A percentile compares a stretch with the other conserved stretches of the same genome.
These are phyloP conservation scores for Acronicta alni DNA, from an alignment of 2,888 invertebrate species.

Conservation along the genomic window DNA sequence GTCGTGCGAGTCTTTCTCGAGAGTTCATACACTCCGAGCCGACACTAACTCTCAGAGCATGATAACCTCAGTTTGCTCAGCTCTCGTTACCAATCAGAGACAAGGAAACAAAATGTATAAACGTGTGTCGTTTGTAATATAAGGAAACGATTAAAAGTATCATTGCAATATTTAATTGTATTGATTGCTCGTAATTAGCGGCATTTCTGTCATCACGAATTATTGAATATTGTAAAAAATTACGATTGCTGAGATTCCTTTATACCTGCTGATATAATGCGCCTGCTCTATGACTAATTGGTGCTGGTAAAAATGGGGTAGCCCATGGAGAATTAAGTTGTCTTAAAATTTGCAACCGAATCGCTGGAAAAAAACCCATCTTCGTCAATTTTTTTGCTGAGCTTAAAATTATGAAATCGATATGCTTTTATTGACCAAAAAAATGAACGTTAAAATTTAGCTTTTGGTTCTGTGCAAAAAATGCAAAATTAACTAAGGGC, in stretches of 20 bases:
- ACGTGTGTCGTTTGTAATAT: constrained; percentile 59
- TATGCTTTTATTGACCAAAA: constrained; percentile 59
- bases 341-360: constrained; percentile 51
- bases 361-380: constrained; percentile 43
- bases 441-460: constrained; percentile 63
- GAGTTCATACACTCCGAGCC: constrained; percentile 59
- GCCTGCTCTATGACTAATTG: constrained; percentile 48
- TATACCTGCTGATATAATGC: constrained; percentile 24
- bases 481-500: constrained; percentile 76
- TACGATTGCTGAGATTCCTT: constrained; percentile 35
- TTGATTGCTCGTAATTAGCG: constrained; percentile 74
- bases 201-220: constrained; percentile 72
- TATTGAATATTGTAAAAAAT: constrained; percentile 56
- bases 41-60: constrained; percentile 56
- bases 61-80: constrained; percentile 54
- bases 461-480: constrained; percentile 66
- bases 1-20: constrained; percentile 79
- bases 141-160: constrained; percentile 79
- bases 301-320: constrained; percentile 53
- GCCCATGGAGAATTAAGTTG: constrained; percentile 50
- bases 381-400: constrained; percentile 41
- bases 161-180: constrained; percentile 72
- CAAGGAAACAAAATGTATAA: constrained; percentile 53
- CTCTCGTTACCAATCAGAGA: constrained; percentile 58
- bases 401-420: constrained; percentile 69